phyloP scores from a whole-genome alignment of 1,140 invertebrate genomes.

The Vanessa tameamea region DNA sequence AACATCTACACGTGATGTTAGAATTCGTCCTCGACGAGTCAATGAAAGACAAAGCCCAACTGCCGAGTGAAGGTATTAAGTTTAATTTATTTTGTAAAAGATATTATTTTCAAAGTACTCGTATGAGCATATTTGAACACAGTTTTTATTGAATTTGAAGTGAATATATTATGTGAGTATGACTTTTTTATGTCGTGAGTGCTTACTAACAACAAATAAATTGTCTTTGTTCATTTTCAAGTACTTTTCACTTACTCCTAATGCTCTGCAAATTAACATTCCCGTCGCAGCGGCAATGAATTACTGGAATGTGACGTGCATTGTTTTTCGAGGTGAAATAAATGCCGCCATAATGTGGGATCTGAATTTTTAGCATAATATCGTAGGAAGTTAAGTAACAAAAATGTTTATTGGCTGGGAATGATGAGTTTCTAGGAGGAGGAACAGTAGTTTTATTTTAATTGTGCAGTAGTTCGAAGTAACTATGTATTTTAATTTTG shows the following conservation, averaged over 20 bases:
- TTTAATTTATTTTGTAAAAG: too few relatives aligned
- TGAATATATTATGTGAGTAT: too few relatives aligned
- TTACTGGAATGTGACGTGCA: not conserved
- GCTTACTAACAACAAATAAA: not conserved
- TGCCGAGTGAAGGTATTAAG: too few relatives aligned
- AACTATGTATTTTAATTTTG: too few relatives aligned
- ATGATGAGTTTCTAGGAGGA: not conserved
- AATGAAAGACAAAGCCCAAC: too few relatives aligned
- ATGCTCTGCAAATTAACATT: slow-evolving; percentile 1
- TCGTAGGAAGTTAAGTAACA: not conserved
- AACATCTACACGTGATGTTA: too few relatives aligned
- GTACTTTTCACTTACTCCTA: not conserved
- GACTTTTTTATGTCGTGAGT: not conserved
- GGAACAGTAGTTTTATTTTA: too few relatives aligned
- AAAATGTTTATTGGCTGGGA: not conserved
- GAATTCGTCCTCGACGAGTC: too few relatives aligned
- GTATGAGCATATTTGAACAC: too few relatives aligned
- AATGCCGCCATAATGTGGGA: not conserved
- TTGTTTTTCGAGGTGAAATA: not conserved
- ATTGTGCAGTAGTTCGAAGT: not conserved
- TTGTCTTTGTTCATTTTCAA: not conserved
- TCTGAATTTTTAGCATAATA: not conserved
- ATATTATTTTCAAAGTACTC: too few relatives aligned
- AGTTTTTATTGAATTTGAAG: too few relatives aligned
- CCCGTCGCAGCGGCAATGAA: not conserved